Conservation (phyloP, 2,888 invertebrate genomes). For the Lydus trimaculatus region DNA sequence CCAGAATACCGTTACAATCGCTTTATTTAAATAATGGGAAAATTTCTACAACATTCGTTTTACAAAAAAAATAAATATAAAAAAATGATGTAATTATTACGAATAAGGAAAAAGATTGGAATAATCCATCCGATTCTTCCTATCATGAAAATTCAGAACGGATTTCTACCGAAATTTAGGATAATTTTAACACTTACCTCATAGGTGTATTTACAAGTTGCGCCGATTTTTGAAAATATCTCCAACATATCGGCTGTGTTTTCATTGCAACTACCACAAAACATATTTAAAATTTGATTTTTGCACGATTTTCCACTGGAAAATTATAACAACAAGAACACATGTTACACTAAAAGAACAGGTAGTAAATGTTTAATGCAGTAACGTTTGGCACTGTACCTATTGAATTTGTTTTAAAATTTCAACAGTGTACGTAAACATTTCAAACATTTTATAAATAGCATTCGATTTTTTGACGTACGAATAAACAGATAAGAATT, state of each 20-base stretch:
- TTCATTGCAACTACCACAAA: conserved; percentile 52
- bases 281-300: conserved; percentile 38
- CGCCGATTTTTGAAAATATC: conserved; percentile 49
- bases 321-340: neutral
- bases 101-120: too few species aligned
- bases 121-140: neutral
- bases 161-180: neutral
- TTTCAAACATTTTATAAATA: conserved; percentile 6
- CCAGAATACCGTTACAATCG: conserved; percentile 9
- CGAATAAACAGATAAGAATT: neutral
- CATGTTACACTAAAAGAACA: conserved; percentile 20
- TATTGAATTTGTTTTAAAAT: conserved; percentile 22
- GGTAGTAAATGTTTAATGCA: conserved; percentile 25
- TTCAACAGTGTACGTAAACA: conserved; percentile 34
- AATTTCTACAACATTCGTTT: neutral
- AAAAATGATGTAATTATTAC: too few species aligned
- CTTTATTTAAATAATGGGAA: neutral
- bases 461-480: neutral
- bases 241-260: conserved; percentile 49
- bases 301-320: neutral
- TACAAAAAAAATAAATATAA: neutral
- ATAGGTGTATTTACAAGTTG: conserved; percentile 51
- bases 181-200: conserved; percentile 48
- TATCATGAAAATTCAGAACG: neutral
- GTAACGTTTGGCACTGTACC: conserved; percentile 31